phyloP scores from a whole-genome alignment of 1,140 invertebrate genomes.

The Trachymyrmex septentrionalis region DNA sequence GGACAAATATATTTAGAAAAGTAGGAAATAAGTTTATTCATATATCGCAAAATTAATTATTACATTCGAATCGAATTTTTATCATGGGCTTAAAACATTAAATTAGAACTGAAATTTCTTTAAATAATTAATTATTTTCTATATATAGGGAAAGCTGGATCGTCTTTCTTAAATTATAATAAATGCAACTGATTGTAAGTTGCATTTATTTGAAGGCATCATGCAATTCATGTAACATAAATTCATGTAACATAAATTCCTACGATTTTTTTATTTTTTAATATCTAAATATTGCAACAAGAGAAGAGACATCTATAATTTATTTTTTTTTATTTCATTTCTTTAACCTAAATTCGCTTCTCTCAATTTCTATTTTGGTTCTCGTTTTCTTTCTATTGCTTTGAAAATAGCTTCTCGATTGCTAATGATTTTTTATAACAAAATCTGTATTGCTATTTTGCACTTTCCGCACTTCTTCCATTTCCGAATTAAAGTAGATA shows the following conservation, averaged over 20 bases:
- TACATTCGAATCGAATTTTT: not conserved
- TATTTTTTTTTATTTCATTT: slow-evolving; percentile 52
- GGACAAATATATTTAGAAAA: not conserved
- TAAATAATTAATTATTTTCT: slow-evolving; percentile 2
- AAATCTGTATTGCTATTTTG: not conserved
- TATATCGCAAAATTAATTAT: not conserved
- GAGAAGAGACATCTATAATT: slow-evolving; percentile 62
- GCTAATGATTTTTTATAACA: not conserved
- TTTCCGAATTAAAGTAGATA: not conserved
- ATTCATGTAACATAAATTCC: not conserved
- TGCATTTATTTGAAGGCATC: not conserved
- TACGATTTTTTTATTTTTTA: not conserved
- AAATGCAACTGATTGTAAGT: not conserved
- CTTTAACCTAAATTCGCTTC: slow-evolving; percentile 21
- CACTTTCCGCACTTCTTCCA: not conserved
- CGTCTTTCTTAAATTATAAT: not conserved
- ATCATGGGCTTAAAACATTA: not conserved
- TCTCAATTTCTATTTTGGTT: slow-evolving; percentile 40
- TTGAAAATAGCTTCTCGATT: not conserved
- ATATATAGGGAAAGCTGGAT: not conserved
- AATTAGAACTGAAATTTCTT: not conserved
- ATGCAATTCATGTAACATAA: slow-evolving; percentile 24
- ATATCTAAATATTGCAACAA: not conserved
- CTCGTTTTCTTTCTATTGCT: slow-evolving; percentile 30
- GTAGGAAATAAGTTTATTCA: not conserved